These are phyloP conservation scores for Bursaphelenchus mucronatus DNA, from an alignment of 1,140 invertebrate species.

Conservation along the genomic window DNA sequence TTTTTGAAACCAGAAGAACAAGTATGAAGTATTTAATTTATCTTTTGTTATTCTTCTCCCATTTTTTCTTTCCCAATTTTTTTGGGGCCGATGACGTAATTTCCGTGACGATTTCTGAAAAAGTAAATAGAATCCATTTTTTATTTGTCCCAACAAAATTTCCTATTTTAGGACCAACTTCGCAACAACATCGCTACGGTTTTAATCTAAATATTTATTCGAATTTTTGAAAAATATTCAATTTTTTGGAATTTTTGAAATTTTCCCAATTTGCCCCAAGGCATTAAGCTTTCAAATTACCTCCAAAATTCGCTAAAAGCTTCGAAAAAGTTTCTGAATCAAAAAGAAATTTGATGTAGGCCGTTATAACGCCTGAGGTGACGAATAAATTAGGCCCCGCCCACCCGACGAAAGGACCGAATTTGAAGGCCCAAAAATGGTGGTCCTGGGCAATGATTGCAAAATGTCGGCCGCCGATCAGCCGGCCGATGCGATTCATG, in stretches of 20 bases:
- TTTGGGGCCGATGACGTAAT: too few relatives aligned
- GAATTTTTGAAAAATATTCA: too few relatives aligned
- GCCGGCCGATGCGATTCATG: slow-evolving; percentile 42
- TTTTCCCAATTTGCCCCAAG: neutral
- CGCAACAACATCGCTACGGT: too few relatives aligned
- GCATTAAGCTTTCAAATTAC: neutral
- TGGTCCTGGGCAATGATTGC: slow-evolving; percentile 37
- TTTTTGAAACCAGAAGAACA: too few relatives aligned
- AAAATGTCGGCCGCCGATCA: slow-evolving; percentile 32
- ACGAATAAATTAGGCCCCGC: slow-evolving; percentile 1
- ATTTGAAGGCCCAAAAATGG: slow-evolving; percentile 40
- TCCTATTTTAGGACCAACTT: too few relatives aligned
- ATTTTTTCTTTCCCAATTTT: too few relatives aligned
- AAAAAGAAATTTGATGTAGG: neutral
- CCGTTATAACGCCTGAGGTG: neutral
- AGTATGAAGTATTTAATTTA: too few relatives aligned
- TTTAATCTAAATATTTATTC: too few relatives aligned
- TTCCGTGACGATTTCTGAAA: too few relatives aligned
- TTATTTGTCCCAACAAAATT: too few relatives aligned
- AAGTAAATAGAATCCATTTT: too few relatives aligned
- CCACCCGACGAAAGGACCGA: slow-evolving; percentile 15
- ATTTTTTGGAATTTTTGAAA: neutral
- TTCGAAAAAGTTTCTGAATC: neutral
- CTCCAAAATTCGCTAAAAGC: neutral
- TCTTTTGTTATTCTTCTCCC: too few relatives aligned